Conservation (phyloP, 2,888 invertebrate species). For the Prosopocoilus inquinatus region DNA sequence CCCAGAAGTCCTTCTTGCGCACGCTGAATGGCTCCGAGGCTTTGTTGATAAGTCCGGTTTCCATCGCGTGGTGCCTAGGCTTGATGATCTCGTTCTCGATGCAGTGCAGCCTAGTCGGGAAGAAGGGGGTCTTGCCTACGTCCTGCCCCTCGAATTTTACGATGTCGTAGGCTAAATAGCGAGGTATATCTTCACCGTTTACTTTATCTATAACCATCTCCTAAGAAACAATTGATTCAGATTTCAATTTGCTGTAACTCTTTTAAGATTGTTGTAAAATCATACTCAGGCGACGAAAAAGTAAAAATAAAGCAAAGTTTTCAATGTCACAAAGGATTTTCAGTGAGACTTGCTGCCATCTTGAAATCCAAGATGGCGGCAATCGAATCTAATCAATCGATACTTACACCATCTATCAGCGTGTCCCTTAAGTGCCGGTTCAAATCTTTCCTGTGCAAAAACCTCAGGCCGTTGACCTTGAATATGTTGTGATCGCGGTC, state of each 20-base stretch:
- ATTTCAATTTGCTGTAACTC: background rate
- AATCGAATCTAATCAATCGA: too few relatives aligned
- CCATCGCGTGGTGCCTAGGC: slow-evolving; percentile 74
- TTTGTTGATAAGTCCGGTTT: slow-evolving; percentile 70
- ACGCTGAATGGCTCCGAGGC: slow-evolving; percentile 86
- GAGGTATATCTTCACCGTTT: slow-evolving; percentile 70
- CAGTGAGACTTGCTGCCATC: too few relatives aligned
- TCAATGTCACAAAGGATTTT: too few relatives aligned
- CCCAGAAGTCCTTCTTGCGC: slow-evolving; percentile 89
- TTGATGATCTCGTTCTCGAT: slow-evolving; percentile 73
- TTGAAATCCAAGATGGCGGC: too few relatives aligned
- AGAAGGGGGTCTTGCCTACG: slow-evolving; percentile 75
- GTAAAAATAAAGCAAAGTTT: too few relatives aligned
- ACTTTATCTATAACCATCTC: slow-evolving; percentile 96
- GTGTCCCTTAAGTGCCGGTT: slow-evolving; percentile 74
- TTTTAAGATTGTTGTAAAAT: background rate
- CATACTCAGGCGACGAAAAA: too few relatives aligned
- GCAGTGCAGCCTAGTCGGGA: slow-evolving; percentile 69
- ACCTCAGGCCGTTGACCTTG: slow-evolving; percentile 75
- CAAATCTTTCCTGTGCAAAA: slow-evolving; percentile 74
- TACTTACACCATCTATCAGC: slow-evolving; percentile 83
- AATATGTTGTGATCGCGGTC: slow-evolving; percentile 95
- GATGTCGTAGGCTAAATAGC: slow-evolving; percentile 94
- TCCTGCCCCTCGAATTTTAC: slow-evolving; percentile 77
- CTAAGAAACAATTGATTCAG: slow-evolving; percentile 53